Evolutionary conservation across 2,797 vertebrate genomes (phyloP).

Genomic region (Heterohyrax brucei): DNA sequence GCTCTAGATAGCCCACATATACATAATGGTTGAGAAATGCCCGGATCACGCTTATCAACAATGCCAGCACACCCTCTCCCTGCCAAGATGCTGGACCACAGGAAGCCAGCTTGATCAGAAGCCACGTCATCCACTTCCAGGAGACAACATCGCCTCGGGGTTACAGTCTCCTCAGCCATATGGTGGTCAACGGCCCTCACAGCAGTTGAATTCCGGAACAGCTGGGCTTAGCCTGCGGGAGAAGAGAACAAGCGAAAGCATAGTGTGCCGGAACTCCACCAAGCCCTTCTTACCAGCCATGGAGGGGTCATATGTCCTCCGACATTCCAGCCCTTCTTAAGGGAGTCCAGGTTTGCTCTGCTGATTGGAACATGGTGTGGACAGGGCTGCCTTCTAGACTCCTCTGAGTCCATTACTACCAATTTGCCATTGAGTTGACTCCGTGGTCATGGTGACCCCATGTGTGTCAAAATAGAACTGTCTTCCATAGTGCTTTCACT

Average conservation of each 20-base stretch:
- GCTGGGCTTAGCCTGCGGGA: not conserved
- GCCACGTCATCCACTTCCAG: not conserved
- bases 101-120: not conserved
- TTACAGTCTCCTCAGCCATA: not conserved
- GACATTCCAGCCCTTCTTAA: not conserved
- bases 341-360: not conserved
- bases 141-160: not conserved
- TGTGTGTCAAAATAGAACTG: too few species aligned
- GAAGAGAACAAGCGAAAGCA: not conserved
- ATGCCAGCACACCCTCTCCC: not conserved
- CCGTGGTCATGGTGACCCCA: not conserved
- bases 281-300: not conserved
- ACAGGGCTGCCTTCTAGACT: fast-evolving
- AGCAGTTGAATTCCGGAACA: fast-evolving
- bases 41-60: fast-evolving
- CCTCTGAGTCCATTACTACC: not conserved
- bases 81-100: not conserved
- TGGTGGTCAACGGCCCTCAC: not conserved
- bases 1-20: not conserved
- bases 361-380: not conserved
- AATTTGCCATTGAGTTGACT: not conserved
- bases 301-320: not conserved
- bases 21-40: not conserved
- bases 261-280: fast-evolving
- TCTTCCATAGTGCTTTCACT: too few species aligned